These are phyloP conservation scores for Bombus confusus DNA, from an alignment of 1,140 invertebrate species.

Conservation along the genomic window DNA sequence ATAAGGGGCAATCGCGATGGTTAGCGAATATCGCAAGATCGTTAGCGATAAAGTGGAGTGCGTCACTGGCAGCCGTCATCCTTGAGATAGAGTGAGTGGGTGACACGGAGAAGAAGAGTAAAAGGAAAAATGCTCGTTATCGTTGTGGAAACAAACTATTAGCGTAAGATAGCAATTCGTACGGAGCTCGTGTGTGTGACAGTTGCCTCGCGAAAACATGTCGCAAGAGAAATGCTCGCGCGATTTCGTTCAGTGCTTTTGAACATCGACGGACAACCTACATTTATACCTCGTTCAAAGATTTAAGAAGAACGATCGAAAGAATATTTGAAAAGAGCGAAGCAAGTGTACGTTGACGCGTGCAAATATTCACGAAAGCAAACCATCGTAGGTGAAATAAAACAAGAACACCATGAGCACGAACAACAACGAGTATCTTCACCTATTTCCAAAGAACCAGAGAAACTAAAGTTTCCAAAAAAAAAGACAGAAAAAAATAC, in stretches of 20 bases:
- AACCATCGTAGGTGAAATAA: no score
- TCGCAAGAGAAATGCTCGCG: slow-evolving; percentile 55
- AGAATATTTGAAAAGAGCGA: not conserved
- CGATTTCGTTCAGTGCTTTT: not conserved
- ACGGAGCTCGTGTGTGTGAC: slow-evolving; percentile 68
- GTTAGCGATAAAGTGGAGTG: slow-evolving; percentile 3
- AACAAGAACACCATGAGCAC: not conserved
- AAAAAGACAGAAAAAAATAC: not conserved
- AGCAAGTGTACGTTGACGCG: not conserved
- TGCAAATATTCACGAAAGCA: no score
- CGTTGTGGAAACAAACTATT: slow-evolving; percentile 81
- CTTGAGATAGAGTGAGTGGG: slow-evolving; percentile 27
- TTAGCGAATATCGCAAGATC: not conserved
- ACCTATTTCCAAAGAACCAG: not conserved
- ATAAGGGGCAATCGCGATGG: not conserved
- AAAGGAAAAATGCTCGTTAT: slow-evolving; percentile 66
- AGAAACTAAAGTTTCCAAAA: not conserved
- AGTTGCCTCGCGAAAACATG: slow-evolving; percentile 70
- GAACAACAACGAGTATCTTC: not conserved
- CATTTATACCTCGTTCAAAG: no score
- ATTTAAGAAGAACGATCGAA: not conserved
- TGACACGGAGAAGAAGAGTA: not conserved
- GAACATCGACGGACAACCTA: not conserved
- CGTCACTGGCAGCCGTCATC: slow-evolving; percentile 21
- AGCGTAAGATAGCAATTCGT: slow-evolving; percentile 75